Evolutionary conservation across 2,113 vertebrate genomes (phyloP), one percentile per base, ranked within the genome.

Genomic region (Haplotaxodon microlepis): DNA sequence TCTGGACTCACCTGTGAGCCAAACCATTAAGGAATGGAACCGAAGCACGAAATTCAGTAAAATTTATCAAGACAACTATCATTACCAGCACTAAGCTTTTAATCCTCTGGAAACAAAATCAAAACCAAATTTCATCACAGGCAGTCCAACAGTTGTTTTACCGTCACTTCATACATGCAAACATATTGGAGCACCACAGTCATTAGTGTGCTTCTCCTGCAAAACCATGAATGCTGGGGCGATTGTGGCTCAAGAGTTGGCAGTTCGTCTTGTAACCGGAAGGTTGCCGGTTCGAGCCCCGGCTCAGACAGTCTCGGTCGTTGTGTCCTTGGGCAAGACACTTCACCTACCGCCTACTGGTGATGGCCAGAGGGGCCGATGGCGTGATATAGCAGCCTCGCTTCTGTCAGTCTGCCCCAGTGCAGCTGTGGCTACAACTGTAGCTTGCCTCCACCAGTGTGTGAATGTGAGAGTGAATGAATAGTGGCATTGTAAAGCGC

Each of bases 41-140:
- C 0, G 0, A 73, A 17, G 2, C 9, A 45, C 8, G 0, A 73
- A 16, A 73, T 6, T 73, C 2, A 45, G 21, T 16, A 17, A 5
- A 16, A 27, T 45, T 10, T 0, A 45, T 45, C 66, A 45, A 4
- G 66, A 27, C 38, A 45, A 45, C 21, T 27, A 16, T 73, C n/a
- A 73, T 16, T 42, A 27, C 21, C n/a, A 24, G 66, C 8, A 27
- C 8, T 73, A 45, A 71, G 4, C 0, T 7, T 71, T 71, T 14
- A 71, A 40, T 40, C 1, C 36, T 71, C 11, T 40, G 11, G 7
- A 71, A 6, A 40, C 36, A 42, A 42, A 42, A 40, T 71, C 36
- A 14, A 0, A 71, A 71, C 7, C n/a, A 71, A 71, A 40, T 71
- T 71, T 71, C 12, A 71, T 42, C 7, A 24, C 19, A 71, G 36